These are phyloP conservation scores for Himantopus leucocephalus DNA, from an alignment of 2,113 vertebrate species.

Conservation along the genomic window DNA sequence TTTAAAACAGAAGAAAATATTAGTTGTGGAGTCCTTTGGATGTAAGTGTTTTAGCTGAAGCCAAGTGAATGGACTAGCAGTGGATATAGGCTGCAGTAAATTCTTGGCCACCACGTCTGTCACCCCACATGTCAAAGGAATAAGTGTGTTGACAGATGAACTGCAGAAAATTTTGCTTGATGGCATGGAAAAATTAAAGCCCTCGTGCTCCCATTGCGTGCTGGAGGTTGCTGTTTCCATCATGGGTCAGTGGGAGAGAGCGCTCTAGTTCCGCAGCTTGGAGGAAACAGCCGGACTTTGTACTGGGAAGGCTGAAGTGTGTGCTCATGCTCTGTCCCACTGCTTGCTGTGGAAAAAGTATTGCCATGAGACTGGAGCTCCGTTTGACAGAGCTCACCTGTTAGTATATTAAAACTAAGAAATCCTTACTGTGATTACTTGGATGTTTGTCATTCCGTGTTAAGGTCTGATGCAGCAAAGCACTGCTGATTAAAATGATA, in stretches of 20 bases:
- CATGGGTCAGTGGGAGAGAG: not conserved
- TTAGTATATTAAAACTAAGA: accelerated
- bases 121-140: not conserved
- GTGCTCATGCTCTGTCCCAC: not conserved
- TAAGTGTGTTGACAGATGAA: constrained; percentile 36
- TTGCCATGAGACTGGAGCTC: not conserved
- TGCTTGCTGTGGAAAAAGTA: not conserved
- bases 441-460: not conserved
- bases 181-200: not conserved
- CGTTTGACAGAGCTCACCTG: not conserved
- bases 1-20: not conserved
- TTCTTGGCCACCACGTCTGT: not conserved
- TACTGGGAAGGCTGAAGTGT: accelerated
- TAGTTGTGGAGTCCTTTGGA: not conserved
- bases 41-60: not conserved
- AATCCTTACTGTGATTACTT: not conserved
- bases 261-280: not conserved
- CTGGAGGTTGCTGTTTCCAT: not conserved
- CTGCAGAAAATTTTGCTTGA: not conserved
- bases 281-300: not conserved
- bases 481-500: not conserved
- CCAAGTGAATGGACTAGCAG: not conserved
- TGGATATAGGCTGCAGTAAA: not conserved
- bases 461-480: not conserved
- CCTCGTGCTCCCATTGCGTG: not conserved